Evolutionary conservation across 2,113 vertebrate genomes (phyloP), one percentile per base, ranked within the genome.

Genomic region (Chauna torquata): DNA sequence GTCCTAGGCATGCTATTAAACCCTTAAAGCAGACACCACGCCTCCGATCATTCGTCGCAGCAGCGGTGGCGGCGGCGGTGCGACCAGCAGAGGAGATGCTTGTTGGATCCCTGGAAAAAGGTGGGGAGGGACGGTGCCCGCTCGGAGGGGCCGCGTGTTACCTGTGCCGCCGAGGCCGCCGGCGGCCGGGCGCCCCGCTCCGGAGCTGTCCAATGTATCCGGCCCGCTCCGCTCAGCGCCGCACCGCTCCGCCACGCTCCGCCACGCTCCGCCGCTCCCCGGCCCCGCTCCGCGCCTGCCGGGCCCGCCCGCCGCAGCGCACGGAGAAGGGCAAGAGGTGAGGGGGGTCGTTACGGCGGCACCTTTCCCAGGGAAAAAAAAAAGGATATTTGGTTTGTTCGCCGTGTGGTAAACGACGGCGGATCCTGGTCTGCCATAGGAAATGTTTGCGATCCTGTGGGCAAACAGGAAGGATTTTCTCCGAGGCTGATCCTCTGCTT

Each of bases 131-230:
- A 2, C 2, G 30, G 57, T n/a, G 24, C 12, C 23, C 16, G n/a
- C n/a, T 16, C 38, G 25, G 16, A 40, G 3, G 22, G 36, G 27
- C 24, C 23, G 44, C 34, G 24, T 16, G 34, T 82, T 66, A 66
- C 88, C 94, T 36, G 75, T 2, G 68, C 25, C n/a, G 66, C 40
- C 47, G 2, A 20, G 12, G 68, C 54, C 72, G 1, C 27, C 16
- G 69, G 74, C 50, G 28, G 8, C 11, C 7, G 9, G 52, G 44
- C 61, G 36, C 65, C 74, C 86, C 16, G 8, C 8, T 18, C 59
- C 85, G 98, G 98, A 98, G 98, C 98, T 98, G 98, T 98, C 98
- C 98, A 97, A 66, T 9, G 97, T 98, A 86, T 17, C 62, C 25
- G 61, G 10, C 9, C 16, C 25, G 79, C 93, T 86, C 64, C 27